These are phyloP conservation scores for Andrena fulva DNA, from an alignment of 2,888 invertebrate species.

Conservation along the genomic window DNA sequence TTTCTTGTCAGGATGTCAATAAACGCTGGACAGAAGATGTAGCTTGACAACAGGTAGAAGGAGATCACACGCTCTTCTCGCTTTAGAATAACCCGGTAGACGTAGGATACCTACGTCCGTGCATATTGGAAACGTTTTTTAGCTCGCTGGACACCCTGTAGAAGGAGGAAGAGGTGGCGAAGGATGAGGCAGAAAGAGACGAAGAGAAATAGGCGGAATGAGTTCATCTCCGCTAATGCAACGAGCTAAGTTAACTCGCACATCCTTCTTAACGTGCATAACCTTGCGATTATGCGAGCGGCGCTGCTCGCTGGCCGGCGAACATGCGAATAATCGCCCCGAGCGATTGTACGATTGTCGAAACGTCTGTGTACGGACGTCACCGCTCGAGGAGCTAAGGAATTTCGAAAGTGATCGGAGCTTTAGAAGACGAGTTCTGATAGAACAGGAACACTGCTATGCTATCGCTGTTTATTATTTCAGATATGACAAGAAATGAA, in stretches of 20 bases:
- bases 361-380: conserved; percentile 32
- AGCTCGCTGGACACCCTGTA: neutral
- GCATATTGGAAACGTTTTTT: neutral
- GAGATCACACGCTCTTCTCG: neutral
- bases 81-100: conserved; percentile 17
- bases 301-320: conserved; percentile 44
- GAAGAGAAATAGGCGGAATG: conserved; percentile 77
- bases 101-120: neutral
- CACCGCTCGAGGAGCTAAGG: conserved; percentile 13
- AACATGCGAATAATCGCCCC: conserved; percentile 61
- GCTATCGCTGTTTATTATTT: neutral
- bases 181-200: conserved; percentile 44
- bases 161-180: conserved; percentile 24
- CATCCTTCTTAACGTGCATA: conserved; percentile 83
- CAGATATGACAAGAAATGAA: neutral
- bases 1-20: no score
- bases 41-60: neutral
- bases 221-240: conserved; percentile 84
- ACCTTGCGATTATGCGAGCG: conserved; percentile 73
- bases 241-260: conserved; percentile 83
- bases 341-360: conserved; percentile 44
- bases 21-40: no score
- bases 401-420: conserved; percentile 43
- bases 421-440: neutral
- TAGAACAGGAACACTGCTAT: neutral